phyloP scores from a whole-genome alignment of 2,888 invertebrate genomes.

The Lypha dubia region DNA sequence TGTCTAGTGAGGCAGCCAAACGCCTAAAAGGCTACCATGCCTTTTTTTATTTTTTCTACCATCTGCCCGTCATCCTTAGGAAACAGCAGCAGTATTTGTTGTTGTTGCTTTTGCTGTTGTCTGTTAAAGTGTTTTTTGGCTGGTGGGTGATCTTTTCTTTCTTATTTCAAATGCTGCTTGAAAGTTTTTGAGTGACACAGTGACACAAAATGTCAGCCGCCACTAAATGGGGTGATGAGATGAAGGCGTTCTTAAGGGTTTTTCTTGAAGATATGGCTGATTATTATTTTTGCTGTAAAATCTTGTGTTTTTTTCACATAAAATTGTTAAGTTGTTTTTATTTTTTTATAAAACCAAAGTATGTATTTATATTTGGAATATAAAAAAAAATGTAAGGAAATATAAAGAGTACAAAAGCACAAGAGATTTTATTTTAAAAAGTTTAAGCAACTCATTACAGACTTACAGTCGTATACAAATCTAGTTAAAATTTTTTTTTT shows the following conservation, averaged over 20 bases:
- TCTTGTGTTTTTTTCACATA: not conserved
- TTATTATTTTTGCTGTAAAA: not conserved
- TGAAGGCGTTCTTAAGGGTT: conserved; percentile 40
- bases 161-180: conserved; percentile 56
- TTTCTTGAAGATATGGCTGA: not conserved
- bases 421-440: too few species aligned
- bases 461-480: too few species aligned
- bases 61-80: conserved; percentile 5
- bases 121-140: conserved; percentile 2
- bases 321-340: not conserved
- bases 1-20: conserved; percentile 64
- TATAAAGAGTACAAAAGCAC: too few species aligned
- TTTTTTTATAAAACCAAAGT: not conserved
- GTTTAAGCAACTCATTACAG: too few species aligned
- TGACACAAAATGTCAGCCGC: conserved; percentile 72
- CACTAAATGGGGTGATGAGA: conserved; percentile 65
- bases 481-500: too few species aligned
- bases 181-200: conserved; percentile 70
- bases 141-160: conserved; percentile 28
- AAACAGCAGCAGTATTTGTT: not conserved
- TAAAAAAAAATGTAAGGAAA: too few species aligned
- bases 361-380: too few species aligned
- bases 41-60: conserved; percentile 14
- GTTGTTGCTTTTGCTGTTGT: conserved; percentile 13
- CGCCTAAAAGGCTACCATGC: conserved; percentile 63